Evolutionary conservation across 1,140 invertebrate genomes (phyloP), one percentile per base, ranked within the genome.

Genomic region (Ceratina calcarata): DNA sequence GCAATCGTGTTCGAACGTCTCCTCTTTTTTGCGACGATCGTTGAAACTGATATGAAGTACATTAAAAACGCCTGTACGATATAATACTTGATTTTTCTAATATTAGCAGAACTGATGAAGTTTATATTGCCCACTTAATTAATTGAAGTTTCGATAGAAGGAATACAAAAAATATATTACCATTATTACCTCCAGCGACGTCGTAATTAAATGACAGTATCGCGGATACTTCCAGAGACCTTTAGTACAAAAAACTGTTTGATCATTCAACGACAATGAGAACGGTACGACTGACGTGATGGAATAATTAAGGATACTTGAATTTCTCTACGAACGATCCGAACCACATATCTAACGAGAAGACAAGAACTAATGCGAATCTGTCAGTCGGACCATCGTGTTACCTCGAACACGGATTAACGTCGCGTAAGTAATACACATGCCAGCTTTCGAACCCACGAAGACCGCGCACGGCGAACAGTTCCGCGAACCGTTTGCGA

Each of bases 401-500:
- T 53, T 27, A 27, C 20, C 60, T 18, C 1, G 67, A 69, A 55
- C 12, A 10, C 22, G 67, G 22, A 69, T 69, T 55, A 68, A 53
- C 22, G 18, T 7, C 22, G 49, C 3, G 7, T 55, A 27, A 4
- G 27, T 32, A 32, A 32, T 32, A 32, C 27, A 51, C 27, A 15
- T 27, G 18, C 12, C 24, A n/a, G n/a, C 27, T 15, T 69, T 24
- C 22, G 53, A 69, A 55, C 12, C 67, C 51, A 55, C 16, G 13
- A 27, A 55, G 22, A 55, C 51, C 16, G 67, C 67, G 3, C 22
- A 4, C 27, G 66, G 62, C 37, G n/a, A 32, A 27, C 16, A 55
- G 67, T 69, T 69, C 67, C 51, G 67, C 67, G 67, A 69, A 69
- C 8, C 7, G 67, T 55, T 69, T 69, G 67, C 67, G 67, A 69